phyloP scores from a whole-genome alignment of 2,797 vertebrate species.

The Harpia harpyja region DNA sequence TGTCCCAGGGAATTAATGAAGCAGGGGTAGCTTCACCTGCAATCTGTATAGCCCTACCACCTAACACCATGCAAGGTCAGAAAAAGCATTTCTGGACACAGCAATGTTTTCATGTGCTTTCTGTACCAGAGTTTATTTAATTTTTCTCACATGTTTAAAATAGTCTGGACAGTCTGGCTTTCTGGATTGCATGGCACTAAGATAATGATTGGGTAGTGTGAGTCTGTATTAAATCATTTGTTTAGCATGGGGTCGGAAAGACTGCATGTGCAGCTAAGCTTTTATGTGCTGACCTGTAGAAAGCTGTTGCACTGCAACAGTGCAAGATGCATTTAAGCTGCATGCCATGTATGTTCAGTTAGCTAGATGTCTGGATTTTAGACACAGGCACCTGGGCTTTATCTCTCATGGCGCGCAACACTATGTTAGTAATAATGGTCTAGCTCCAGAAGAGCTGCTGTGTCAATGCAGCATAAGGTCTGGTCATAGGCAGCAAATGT shows the following conservation, averaged over 20 bases:
- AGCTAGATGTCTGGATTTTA: background rate
- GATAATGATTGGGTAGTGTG: background rate
- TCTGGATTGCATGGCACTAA: background rate
- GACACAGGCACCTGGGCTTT: background rate
- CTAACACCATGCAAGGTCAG: background rate
- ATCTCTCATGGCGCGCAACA: background rate
- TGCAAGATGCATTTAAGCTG: background rate
- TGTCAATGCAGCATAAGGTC: background rate
- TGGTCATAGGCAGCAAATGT: background rate
- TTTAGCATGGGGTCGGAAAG: background rate
- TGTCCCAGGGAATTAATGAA: background rate
- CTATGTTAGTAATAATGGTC: accelerated
- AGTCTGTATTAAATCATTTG: background rate
- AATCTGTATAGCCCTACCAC: background rate
- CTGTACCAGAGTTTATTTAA: background rate
- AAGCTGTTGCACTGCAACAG: background rate
- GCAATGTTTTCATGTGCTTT: background rate
- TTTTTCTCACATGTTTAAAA: background rate
- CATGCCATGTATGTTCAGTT: background rate
- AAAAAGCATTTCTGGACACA: background rate
- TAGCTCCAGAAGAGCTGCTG: background rate
- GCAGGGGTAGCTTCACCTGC: background rate
- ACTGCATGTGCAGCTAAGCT: background rate
- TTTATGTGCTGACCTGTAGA: background rate
- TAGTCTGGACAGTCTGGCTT: background rate